Evolutionary conservation across 2,888 invertebrate genomes (phyloP), one percentile per base, ranked within the genome.

Genomic region (Cacoxenus indagator): DNA sequence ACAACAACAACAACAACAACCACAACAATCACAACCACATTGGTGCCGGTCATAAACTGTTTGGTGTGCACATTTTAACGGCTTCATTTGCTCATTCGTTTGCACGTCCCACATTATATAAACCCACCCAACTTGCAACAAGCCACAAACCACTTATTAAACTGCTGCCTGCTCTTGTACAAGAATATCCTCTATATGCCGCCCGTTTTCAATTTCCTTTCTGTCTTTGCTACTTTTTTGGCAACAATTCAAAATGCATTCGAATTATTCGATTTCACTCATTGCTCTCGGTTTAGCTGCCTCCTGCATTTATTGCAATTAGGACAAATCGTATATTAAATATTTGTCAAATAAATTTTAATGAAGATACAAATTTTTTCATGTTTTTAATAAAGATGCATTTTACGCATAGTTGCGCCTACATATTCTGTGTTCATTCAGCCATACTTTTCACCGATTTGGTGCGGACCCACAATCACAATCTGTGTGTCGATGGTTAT

Each of bases 271-370:
- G 19, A 43, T 62, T 62, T n/a, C 22, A 29, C 45, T 2, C 1
- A 11, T 37, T 37, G 8, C 14, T 37, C 14, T 37, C 14, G 8
- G 1, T 14, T 19, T 26, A 11, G 14, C 14, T 24, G 54, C n/a
- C 19, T 55, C 9, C 22, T 24, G 54, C 17, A 61, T 22, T 61
- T 29, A 17, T 4, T n/a, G 29, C 43, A 43, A 43, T 43, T 45
- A 62, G 43, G 61, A 62, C 61, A 62, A 62, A 62, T 62, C 61
- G 22, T 62, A 24, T 43, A 43, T 45, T 62, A 62, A 62, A 62
- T 62, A 29, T 27, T 61, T 61, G 43, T 43, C 61, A 61, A 61
- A 17, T 43, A 43, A 1, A 22, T 43, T 45, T 62, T 62, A 45
- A 29, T 62, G 6, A 57, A 57, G n/a, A 26, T n/a, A 57, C 11